Conservation (phyloP, 2,113 vertebrate genomes). For the Lycocorax pyrrhopterus region DNA sequence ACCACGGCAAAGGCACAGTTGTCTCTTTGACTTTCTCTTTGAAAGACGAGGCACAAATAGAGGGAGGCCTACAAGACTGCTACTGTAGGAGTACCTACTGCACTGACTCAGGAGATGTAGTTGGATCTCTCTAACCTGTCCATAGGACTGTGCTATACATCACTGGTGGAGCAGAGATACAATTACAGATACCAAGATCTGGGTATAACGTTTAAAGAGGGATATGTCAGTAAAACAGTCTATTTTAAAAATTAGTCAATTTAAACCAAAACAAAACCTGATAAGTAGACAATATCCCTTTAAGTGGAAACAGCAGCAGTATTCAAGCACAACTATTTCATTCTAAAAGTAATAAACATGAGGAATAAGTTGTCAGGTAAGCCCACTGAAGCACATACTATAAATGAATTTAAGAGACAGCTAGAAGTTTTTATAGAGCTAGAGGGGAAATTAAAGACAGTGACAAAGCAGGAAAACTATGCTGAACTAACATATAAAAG, state of each 20-base stretch:
- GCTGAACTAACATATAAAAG: conserved; percentile 24
- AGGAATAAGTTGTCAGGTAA: conserved; percentile 65
- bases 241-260: conserved; percentile 35
- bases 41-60: not conserved
- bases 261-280: conserved; percentile 13
- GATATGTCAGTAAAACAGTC: not conserved
- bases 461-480: conserved; percentile 17
- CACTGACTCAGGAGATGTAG: not conserved
- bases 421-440: conserved; percentile 51
- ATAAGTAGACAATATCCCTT: conserved; percentile 29
- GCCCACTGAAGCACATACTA: conserved; percentile 48
- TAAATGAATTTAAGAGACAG: conserved; percentile 62
- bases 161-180: not conserved
- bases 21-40: not conserved
- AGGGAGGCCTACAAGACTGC: not conserved
- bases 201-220: not conserved
- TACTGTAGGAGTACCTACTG: not conserved
- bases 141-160: not conserved
- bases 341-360: conserved; percentile 56
- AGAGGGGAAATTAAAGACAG: conserved; percentile 50
- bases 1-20: fast-evolving
- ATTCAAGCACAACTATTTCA: conserved; percentile 46
- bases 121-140: not conserved
- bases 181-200: not conserved
- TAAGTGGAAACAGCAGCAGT: conserved; percentile 28